Percentiles rank a stretch among this genome's conserved stretches.
These are phyloP conservation scores for Brenthis ino DNA, from an alignment of 2,888 invertebrate genomes.

Conservation along the genomic window DNA sequence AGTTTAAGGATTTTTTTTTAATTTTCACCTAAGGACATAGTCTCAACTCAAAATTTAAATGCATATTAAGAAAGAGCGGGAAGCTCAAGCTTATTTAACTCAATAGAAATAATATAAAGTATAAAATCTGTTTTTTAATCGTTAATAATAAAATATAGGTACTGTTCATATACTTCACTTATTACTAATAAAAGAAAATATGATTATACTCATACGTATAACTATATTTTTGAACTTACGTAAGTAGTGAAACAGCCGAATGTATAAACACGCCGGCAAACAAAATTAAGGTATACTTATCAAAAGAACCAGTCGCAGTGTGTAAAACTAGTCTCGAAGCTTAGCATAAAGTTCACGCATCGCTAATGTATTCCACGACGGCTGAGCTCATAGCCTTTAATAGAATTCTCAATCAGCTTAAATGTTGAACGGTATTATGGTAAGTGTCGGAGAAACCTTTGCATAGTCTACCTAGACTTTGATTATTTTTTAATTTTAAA, in stretches of 20 bases:
- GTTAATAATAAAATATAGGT: too few species aligned
- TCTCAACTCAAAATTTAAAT: too few species aligned
- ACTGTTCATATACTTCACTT: too few species aligned
- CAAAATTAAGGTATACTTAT: conserved; percentile 4
- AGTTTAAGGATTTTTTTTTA: too few species aligned
- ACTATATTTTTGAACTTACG: background rate
- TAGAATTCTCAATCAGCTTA: conserved; percentile 72
- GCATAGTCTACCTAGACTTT: conserved; percentile 33
- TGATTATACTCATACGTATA: too few species aligned
- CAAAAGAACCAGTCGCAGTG: conserved; percentile 19
- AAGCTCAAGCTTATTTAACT: too few species aligned
- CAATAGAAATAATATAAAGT: too few species aligned
- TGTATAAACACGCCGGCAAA: background rate
- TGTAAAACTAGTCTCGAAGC: conserved; percentile 48
- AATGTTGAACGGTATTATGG: conserved; percentile 55
- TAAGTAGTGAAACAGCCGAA: background rate
- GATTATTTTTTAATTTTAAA: conserved; percentile 10
- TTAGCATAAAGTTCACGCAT: conserved; percentile 73
- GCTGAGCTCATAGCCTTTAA: conserved; percentile 77
- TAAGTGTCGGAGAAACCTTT: conserved; percentile 35
- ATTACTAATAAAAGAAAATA: too few species aligned
- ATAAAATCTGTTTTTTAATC: too few species aligned
- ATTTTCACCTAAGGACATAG: too few species aligned
- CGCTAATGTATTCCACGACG: conserved; percentile 78
- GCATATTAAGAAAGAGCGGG: too few species aligned